phyloP scores from a whole-genome alignment of 1,140 invertebrate genomes.

The Nomia melanderi region DNA sequence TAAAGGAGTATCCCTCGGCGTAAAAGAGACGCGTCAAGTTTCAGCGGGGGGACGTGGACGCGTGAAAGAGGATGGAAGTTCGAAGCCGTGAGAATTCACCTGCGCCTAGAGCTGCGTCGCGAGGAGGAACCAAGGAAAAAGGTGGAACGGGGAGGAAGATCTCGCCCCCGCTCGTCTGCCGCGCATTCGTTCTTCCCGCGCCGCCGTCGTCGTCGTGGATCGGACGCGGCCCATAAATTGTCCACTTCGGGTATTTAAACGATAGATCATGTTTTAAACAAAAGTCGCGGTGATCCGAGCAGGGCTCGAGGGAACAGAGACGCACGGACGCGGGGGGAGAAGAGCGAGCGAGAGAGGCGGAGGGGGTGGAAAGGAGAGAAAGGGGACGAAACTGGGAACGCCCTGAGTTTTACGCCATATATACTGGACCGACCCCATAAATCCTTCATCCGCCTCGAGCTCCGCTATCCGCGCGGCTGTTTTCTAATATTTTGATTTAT shows the following conservation, averaged over 20 bases:
- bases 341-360: not conserved
- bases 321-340: too few relatives aligned
- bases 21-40: conserved; percentile 65
- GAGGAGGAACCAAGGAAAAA: not conserved
- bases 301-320: not conserved
- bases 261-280: conserved; percentile 80
- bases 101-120: conserved; percentile 37
- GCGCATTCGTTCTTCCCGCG: conserved; percentile 13
- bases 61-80: conserved; percentile 18
- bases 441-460: conserved; percentile 72
- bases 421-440: conserved; percentile 71
- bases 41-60: conserved; percentile 28
- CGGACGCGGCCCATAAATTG: conserved; percentile 73
- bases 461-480: conserved; percentile 65
- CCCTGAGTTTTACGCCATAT: conserved; percentile 62
- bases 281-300: conserved; percentile 74
- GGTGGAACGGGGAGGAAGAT: conserved; percentile 34
- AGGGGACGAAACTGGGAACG: conserved; percentile 38
- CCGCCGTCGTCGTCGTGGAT: not conserved
- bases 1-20: conserved; percentile 59
- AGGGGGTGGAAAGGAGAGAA: not conserved
- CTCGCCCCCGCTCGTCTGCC: conserved; percentile 12
- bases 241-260: conserved; percentile 76
- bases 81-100: conserved; percentile 64
- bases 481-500: conserved; percentile 80